Evolutionary conservation across 2,888 invertebrate genomes (phyloP).

Genomic region (Gerris lacustris): DNA sequence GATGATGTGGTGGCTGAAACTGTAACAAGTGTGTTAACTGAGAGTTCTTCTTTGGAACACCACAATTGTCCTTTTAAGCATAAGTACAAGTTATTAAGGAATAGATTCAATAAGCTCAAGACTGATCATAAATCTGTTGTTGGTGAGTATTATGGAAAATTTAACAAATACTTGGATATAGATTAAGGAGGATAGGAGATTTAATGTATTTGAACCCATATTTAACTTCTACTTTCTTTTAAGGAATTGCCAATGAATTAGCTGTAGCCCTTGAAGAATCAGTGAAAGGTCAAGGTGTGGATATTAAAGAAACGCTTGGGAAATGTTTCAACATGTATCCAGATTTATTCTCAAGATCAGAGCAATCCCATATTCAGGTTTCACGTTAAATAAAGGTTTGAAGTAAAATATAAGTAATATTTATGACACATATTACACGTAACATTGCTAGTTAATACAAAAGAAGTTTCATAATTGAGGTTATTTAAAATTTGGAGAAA

Average conservation of each 20-base stretch:
- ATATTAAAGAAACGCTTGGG: conserved; percentile 39
- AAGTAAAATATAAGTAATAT: conserved; percentile 25
- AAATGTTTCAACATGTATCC: conserved; percentile 42
- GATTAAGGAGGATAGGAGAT: not conserved
- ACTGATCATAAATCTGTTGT: conserved; percentile 39
- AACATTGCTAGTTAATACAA: not conserved
- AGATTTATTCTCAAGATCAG: conserved; percentile 38
- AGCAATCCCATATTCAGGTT: conserved; percentile 29
- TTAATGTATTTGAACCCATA: no score
- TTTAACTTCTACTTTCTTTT: no score
- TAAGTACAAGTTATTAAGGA: conserved; percentile 36
- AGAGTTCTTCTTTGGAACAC: no score
- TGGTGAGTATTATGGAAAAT: conserved; percentile 29
- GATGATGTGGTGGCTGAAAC: no score
- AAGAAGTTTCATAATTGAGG: not conserved
- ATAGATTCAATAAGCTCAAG: conserved; percentile 37
- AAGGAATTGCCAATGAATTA: conserved; percentile 46
- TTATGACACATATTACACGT: conserved; percentile 9
- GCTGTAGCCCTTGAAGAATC: conserved; percentile 47
- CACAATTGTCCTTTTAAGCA: conserved; percentile 22
- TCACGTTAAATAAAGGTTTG: conserved; percentile 27
- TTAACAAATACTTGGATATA: not conserved
- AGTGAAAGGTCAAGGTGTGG: conserved; percentile 43
- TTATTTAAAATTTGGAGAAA: no score
- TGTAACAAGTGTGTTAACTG: no score